phyloP scores from a whole-genome alignment of 2,888 invertebrate species.

The Pachymerium ferrugineum region DNA sequence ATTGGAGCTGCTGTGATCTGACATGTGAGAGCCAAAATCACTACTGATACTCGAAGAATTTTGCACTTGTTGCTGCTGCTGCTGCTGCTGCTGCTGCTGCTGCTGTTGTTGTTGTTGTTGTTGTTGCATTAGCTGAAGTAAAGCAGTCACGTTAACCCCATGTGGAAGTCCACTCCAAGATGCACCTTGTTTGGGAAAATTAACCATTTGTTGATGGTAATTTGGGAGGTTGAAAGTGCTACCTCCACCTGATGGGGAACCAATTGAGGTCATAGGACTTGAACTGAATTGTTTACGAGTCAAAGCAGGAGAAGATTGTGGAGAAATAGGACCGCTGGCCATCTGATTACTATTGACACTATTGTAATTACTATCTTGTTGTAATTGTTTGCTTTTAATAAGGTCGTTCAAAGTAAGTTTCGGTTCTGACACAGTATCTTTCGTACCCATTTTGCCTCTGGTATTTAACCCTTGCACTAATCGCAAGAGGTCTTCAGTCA shows the following conservation, averaged over 20 bases:
- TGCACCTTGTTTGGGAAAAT: conserved; percentile 36
- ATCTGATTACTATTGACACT: not conserved
- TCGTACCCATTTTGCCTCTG: conserved; percentile 5
- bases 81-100: too few relatives aligned
- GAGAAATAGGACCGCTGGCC: conserved; percentile 10
- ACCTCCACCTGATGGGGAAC: not conserved
- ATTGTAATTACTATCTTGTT: not conserved
- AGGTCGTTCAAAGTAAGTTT: conserved; percentile 36
- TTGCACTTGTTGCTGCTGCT: conserved; percentile 29
- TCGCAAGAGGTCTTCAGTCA: conserved; percentile 37
- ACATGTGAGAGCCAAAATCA: not conserved
- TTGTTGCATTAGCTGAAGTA: conserved; percentile 34
- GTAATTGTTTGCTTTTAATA: conserved; percentile 29
- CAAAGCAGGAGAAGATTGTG: conserved; percentile 34
- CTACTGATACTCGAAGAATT: conserved; percentile 11
- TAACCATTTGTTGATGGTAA: conserved; percentile 29
- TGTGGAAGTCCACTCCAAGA: conserved; percentile 37
- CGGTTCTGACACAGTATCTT: conserved; percentile 29
- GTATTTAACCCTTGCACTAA: conserved; percentile 34
- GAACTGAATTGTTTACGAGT: not conserved
- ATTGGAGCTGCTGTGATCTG: not conserved
- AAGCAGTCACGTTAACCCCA: conserved; percentile 34
- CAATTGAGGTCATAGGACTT: not conserved
- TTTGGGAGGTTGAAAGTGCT: conserved; percentile 27
- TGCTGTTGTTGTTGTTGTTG: conserved; percentile 31